A percentile compares a stretch with the other conserved stretches of the same genome.
Evolutionary conservation across 2,888 invertebrate species (phyloP).

Genomic region (Myopa tessellatipennis): DNA sequence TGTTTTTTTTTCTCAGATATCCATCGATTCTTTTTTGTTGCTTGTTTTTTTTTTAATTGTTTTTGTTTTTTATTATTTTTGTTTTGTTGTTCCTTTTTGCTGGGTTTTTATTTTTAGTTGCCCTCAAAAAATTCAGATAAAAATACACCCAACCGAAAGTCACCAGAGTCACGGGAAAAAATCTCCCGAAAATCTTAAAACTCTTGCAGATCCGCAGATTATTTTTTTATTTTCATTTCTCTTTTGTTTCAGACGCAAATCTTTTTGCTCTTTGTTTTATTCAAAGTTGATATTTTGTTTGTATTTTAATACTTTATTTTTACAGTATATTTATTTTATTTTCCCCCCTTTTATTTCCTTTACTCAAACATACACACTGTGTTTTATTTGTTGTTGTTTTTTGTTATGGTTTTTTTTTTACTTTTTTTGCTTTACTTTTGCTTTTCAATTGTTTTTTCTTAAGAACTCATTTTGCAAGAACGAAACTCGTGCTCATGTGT

Average conservation of each 20-base stretch:
- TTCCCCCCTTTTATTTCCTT: no score
- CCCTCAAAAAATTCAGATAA: constrained; percentile 8
- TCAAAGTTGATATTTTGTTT: background rate
- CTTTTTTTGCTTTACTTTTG: background rate
- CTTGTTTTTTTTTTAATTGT: background rate
- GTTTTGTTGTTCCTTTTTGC: no score
- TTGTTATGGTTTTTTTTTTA: background rate
- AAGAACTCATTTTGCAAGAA: no score
- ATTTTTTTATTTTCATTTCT: background rate
- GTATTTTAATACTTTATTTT: background rate
- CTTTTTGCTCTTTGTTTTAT: background rate
- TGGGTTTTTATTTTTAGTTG: background rate
- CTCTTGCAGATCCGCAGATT: no score
- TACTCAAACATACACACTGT: no score
- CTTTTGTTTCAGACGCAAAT: background rate
- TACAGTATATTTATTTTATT: background rate
- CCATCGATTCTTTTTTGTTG: background rate
- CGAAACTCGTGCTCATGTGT: no score
- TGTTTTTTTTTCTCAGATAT: background rate
- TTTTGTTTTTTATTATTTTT: no score
- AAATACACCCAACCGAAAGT: constrained; percentile 10
- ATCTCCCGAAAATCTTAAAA: background rate
- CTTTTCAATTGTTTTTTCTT: background rate
- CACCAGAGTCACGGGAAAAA: background rate
- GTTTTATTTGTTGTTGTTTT: background rate